Percentiles rank a stretch among this genome's conserved stretches.
Evolutionary conservation across 2,888 invertebrate species (phyloP).

Genomic region (Cistogaster globosa): DNA sequence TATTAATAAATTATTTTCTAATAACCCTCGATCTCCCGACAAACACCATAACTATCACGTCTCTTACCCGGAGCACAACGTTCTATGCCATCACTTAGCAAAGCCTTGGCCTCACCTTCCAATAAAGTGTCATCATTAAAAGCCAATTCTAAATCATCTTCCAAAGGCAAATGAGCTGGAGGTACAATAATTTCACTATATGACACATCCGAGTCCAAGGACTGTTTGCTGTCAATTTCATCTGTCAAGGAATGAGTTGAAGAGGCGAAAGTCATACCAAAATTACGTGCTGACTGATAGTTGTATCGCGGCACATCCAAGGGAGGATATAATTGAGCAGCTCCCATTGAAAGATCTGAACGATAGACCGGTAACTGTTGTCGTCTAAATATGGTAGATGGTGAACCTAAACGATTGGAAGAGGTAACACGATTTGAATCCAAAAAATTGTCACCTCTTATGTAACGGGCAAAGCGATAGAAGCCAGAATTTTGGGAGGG

Average conservation of each 20-base stretch:
- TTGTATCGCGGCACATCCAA: constrained; percentile 76
- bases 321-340: constrained; percentile 77
- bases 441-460: constrained; percentile 76
- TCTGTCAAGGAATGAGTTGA: constrained; percentile 28
- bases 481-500: constrained; percentile 72
- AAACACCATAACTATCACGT: constrained; percentile 88
- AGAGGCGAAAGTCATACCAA: constrained; percentile 30
- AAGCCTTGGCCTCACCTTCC: constrained; percentile 81
- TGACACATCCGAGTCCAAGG: constrained; percentile 64
- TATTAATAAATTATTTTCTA: constrained; percentile 64
- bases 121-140: constrained; percentile 72
- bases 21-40: constrained; percentile 83
- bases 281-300: constrained; percentile 70
- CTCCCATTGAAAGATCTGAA: constrained; percentile 74
- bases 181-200: constrained; percentile 71
- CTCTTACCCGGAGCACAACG: constrained; percentile 89
- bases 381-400: not conserved
- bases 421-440: constrained; percentile 76
- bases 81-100: constrained; percentile 87
- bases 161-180: constrained; percentile 75
- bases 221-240: constrained; percentile 64
- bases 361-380: constrained; percentile 76
- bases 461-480: constrained; percentile 78
- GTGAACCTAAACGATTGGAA: constrained; percentile 57
- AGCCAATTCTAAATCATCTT: constrained; percentile 78